A percentile compares a stretch with the other conserved stretches of the same genome.
These are phyloP conservation scores for Drosophila maculinotata DNA, from an alignment of 2,888 invertebrate species.

Conservation along the genomic window DNA sequence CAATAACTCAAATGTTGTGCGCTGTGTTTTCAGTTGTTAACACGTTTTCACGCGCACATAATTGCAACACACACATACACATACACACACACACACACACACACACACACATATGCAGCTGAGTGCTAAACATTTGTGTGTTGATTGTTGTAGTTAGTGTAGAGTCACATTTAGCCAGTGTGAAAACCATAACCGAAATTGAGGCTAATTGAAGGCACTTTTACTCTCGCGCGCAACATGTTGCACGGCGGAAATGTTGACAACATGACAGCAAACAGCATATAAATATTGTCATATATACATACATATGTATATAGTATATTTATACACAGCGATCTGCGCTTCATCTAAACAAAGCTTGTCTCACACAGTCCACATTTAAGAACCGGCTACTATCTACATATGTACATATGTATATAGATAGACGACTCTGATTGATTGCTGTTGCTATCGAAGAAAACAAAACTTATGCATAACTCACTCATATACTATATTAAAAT, in stretches of 20 bases:
- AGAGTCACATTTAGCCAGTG: constrained; percentile 38
- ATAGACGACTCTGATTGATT: constrained; percentile 1
- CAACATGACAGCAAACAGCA: not conserved
- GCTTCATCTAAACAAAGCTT: not conserved
- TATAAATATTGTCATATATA: not conserved
- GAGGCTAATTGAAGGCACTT: constrained; percentile 67
- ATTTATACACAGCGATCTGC: too few relatives aligned
- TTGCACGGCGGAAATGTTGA: constrained; percentile 29
- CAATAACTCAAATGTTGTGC: constrained; percentile 46
- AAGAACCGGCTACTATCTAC: constrained; percentile 4
- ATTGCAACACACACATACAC: constrained; percentile 47
- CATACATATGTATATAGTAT: constrained; percentile 14
- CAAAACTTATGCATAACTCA: not conserved
- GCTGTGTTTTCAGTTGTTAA: constrained; percentile 55
- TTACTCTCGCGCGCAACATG: constrained; percentile 53
- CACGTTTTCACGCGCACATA: constrained; percentile 61
- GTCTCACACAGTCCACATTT: not conserved
- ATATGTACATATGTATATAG: too few relatives aligned
- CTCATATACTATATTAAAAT: too few relatives aligned
- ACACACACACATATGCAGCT: too few relatives aligned
- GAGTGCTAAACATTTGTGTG: constrained; percentile 36
- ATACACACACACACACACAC: constrained; percentile 2
- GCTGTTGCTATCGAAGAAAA: not conserved
- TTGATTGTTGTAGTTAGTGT: constrained; percentile 45
- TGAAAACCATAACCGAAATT: constrained; percentile 53